A percentile compares a stretch with the other conserved stretches of the same genome.
Evolutionary conservation across 2,888 invertebrate genomes (phyloP).

Genomic region (Geotrupes spiniger): DNA sequence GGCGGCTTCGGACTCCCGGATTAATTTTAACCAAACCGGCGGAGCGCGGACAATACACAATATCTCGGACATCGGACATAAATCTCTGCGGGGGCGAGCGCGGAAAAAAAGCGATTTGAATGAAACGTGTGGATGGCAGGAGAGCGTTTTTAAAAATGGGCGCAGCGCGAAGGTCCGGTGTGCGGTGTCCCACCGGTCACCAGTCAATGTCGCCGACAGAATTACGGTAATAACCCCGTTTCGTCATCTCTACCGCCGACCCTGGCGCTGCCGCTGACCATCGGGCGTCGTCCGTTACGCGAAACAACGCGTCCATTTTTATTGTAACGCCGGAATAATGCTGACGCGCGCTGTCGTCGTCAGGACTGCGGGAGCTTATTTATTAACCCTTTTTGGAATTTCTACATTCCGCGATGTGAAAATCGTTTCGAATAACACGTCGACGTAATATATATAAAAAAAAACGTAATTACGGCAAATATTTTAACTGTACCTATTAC

Average conservation of each 20-base stretch:
- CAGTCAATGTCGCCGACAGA: conserved; percentile 23
- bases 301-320: conserved; percentile 6
- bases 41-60: conserved; percentile 23
- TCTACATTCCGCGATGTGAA: no score
- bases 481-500: no score
- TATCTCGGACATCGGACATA: conserved; percentile 23
- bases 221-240: conserved; percentile 22
- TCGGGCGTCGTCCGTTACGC: conserved; percentile 17
- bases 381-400: no score
- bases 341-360: neutral
- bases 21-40: conserved; percentile 22
- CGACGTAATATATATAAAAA: no score
- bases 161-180: conserved; percentile 19
- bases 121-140: conserved; percentile 18
- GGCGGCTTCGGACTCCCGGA: conserved; percentile 1
- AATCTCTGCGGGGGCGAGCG: conserved; percentile 19
- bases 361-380: no score
- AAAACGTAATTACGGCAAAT: no score
- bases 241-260: conserved; percentile 9
- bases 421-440: no score
- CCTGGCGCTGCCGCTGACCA: conserved; percentile 4
- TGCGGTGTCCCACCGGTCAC: conserved; percentile 20
- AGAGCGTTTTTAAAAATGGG: conserved; percentile 19
- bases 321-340: neutral
- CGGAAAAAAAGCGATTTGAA: conserved; percentile 20